Percentiles rank a stretch among this genome's conserved stretches.
Conservation (phyloP, 1,140 invertebrate genomes). For the Lepidotrigona ventralis region DNA sequence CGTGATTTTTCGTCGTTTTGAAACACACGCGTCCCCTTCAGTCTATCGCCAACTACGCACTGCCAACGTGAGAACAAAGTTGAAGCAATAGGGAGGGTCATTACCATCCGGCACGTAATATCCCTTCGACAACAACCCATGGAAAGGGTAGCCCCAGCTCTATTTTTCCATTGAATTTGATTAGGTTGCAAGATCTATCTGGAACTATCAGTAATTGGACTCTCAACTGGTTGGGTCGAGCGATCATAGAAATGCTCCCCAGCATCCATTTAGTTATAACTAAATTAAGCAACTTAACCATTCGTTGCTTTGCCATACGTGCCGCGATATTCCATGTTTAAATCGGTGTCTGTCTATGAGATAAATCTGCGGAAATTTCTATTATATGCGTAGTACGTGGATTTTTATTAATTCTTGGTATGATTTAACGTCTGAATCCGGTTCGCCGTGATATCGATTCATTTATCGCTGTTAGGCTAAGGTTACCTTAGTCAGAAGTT, state of each 20-base stretch:
- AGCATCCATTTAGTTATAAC: slow-evolving; percentile 7
- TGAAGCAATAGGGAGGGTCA: slow-evolving; percentile 76
- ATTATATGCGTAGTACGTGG: not conserved
- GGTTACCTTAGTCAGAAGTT: too few species aligned
- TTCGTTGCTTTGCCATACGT: not conserved
- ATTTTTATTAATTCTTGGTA: too few species aligned
- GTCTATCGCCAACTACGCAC: slow-evolving; percentile 53
- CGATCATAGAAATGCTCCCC: slow-evolving; percentile 26
- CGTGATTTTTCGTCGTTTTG: not conserved
- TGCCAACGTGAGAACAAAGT: slow-evolving; percentile 48
- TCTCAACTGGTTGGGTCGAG: not conserved
- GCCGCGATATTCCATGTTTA: not conserved
- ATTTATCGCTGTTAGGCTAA: not conserved
- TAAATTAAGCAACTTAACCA: slow-evolving; percentile 21
- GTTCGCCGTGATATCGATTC: not conserved
- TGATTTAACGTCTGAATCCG: not conserved
- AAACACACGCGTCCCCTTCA: slow-evolving; percentile 44
- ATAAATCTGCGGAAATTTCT: slow-evolving; percentile 26
- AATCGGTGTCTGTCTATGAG: not conserved
- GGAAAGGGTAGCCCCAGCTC: slow-evolving; percentile 43
- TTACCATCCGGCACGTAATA: slow-evolving; percentile 71
- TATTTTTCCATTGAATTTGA: slow-evolving; percentile 66
- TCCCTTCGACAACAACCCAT: slow-evolving; percentile 36
- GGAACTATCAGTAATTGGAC: slow-evolving; percentile 31
- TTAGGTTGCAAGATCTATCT: slow-evolving; percentile 57